Percentiles rank a stretch among this genome's conserved stretches.
These are phyloP conservation scores for Aeoliscus strigatus DNA, from an alignment of 2,797 vertebrate species.

Conservation along the genomic window DNA sequence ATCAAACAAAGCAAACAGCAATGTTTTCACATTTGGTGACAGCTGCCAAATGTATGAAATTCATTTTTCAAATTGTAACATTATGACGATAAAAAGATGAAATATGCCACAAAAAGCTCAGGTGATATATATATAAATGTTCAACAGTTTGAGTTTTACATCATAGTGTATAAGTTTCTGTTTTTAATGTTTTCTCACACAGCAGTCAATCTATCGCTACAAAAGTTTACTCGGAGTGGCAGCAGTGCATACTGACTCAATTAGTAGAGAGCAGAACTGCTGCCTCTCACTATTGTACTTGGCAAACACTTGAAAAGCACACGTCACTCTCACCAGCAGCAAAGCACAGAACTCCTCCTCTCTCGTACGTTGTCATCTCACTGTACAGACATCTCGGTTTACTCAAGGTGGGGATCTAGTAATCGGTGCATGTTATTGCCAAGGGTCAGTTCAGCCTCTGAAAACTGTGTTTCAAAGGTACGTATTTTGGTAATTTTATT, in stretches of 20 bases:
- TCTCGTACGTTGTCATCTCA: slow-evolving; percentile 47
- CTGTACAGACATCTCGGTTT: slow-evolving; percentile 61
- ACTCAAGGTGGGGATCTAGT: slow-evolving; percentile 56
- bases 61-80: too few species aligned
- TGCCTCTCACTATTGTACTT: slow-evolving; percentile 69
- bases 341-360: slow-evolving; percentile 62
- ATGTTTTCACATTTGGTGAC: too few species aligned
- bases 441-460: slow-evolving; percentile 9
- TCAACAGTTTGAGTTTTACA: slow-evolving; percentile 14
- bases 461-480: slow-evolving; percentile 2
- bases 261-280: slow-evolving; percentile 63
- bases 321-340: slow-evolving; percentile 65
- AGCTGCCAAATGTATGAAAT: too few species aligned
- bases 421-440: slow-evolving; percentile 16
- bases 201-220: slow-evolving; percentile 57
- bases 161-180: slow-evolving; percentile 14
- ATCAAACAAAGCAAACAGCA: too few species aligned
- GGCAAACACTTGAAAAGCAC: slow-evolving; percentile 57
- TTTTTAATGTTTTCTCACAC: slow-evolving; percentile 61
- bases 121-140: too few species aligned
- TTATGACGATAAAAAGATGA: too few species aligned
- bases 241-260: slow-evolving; percentile 69
- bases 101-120: too few species aligned
- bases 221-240: slow-evolving; percentile 53
- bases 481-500: not conserved